Evolutionary conservation across 1,140 invertebrate genomes (phyloP), one percentile per base, ranked within the genome.

Genomic region (Zaprionus tsacasi): DNA sequence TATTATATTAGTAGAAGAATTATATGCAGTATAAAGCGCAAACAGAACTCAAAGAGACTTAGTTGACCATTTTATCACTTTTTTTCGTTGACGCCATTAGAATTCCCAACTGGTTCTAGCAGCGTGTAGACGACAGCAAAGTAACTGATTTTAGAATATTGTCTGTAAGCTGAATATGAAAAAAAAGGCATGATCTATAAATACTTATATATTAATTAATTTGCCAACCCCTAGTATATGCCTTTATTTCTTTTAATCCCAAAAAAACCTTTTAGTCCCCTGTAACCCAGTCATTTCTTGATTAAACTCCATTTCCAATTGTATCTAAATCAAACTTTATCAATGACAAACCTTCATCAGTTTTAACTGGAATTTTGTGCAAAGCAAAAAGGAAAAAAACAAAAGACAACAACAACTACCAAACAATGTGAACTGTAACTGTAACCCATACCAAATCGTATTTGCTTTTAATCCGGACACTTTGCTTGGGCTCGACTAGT

Each of bases 401-500:
- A 60, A 21, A 30, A 30, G 4, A n/a, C 8, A 12, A 40, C 38
- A 60, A 21, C 17, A 55, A 27, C 12, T 27, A 54, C 11, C 3
- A 3, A 54, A 55, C 27, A 27, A 40, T 17, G 38, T 54, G 17
- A 13, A 25, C 21, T 25, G 0, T n/a, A 59, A 25, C 36, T 55
- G 33, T n/a, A 59, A 35, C 36, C 38, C 48, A 43, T 12, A 56
- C n/a, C 36, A 21, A 54, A 52, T 25, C 21, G 30, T 60, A 69
- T 56, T 70, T 74, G 50, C 52, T 57, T 63, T 70, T 69, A 27
- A 68, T 73, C 27, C 54, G 35, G 33, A 35, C 15, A 55, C 35
- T 52, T 21, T 70, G 68, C 60, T 21, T 17, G 33, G 15, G 2
- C n/a, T 27, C 6, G 55, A 54, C 43, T 66, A 54, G 27, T 54